Percentiles rank a stretch among this genome's conserved stretches.
Evolutionary conservation across 2,888 invertebrate genomes (phyloP).

Genomic region (Parnassius orleans): DNA sequence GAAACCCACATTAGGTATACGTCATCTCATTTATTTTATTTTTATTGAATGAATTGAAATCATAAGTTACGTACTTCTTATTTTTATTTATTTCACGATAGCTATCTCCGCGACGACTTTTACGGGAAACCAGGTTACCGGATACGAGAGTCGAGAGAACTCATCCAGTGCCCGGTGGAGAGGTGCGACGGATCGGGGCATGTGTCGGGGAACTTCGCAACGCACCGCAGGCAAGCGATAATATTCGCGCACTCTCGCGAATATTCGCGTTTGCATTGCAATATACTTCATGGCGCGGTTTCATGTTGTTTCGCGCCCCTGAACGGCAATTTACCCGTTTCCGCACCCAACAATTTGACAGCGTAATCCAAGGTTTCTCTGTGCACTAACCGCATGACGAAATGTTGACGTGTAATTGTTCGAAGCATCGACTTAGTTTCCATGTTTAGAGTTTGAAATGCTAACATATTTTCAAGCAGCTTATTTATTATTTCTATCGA

Average conservation of each 20-base stretch:
- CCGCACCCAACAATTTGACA: slow-evolving; percentile 57
- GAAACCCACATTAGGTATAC: neutral
- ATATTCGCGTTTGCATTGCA: slow-evolving; percentile 42
- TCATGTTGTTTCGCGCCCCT: slow-evolving; percentile 52
- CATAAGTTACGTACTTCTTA: too few species aligned
- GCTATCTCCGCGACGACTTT: slow-evolving; percentile 67
- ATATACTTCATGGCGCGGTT: slow-evolving; percentile 18
- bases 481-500: neutral
- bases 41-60: too few species aligned
- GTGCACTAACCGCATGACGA: slow-evolving; percentile 88
- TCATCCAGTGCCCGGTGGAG: slow-evolving; percentile 89
- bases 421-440: slow-evolving; percentile 29
- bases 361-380: slow-evolving; percentile 56
- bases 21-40: too few species aligned
- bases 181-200: slow-evolving; percentile 94
- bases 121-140: slow-evolving; percentile 71
- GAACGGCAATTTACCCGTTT: slow-evolving; percentile 63
- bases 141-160: slow-evolving; percentile 86
- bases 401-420: slow-evolving; percentile 36
- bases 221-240: slow-evolving; percentile 90
- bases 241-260: slow-evolving; percentile 77
- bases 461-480: slow-evolving; percentile 6
- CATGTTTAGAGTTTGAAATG: slow-evolving; percentile 19
- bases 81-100: slow-evolving; percentile 51
- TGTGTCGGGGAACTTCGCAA: slow-evolving; percentile 93